phyloP scores from a whole-genome alignment of 2,797 vertebrate species.

The Xenops minutus region DNA sequence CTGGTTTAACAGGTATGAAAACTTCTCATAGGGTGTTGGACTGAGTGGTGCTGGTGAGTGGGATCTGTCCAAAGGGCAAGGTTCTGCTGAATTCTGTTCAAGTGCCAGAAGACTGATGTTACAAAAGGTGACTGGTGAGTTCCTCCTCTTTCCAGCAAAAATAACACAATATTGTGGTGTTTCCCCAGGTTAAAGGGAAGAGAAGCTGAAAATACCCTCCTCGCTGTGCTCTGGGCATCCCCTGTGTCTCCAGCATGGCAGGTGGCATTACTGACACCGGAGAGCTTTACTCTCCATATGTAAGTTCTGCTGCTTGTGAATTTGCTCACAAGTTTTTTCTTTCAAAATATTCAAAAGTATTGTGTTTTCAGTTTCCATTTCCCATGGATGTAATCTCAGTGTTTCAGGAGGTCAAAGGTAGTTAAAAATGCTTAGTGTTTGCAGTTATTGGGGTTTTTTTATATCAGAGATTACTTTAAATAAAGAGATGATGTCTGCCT shows the following conservation, averaged over 20 bases:
- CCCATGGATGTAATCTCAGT: not conserved
- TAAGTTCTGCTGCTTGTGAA: conserved; percentile 76
- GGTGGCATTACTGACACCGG: conserved; percentile 93
- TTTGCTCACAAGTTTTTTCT: not conserved
- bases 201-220: not conserved
- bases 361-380: not conserved
- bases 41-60: not conserved
- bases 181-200: conserved; percentile 16
- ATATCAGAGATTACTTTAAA: not conserved
- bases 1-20: not conserved
- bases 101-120: not conserved
- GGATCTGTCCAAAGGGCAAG: not conserved
- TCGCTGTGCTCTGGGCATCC: not conserved
- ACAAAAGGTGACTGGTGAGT: not conserved
- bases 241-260: conserved; percentile 77
- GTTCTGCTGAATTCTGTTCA: not conserved
- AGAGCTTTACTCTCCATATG: conserved; percentile 94
- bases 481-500: not conserved
- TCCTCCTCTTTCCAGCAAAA: not conserved
- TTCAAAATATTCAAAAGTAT: fast-evolving
- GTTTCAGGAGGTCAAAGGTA: not conserved
- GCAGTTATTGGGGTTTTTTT: not conserved
- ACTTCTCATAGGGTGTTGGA: not conserved
- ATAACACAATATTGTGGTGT: not conserved
- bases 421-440: not conserved